Percentiles rank a stretch among this genome's conserved stretches.
Evolutionary conservation across 2,888 invertebrate genomes (phyloP).

Genomic region (Papilio gigon): DNA sequence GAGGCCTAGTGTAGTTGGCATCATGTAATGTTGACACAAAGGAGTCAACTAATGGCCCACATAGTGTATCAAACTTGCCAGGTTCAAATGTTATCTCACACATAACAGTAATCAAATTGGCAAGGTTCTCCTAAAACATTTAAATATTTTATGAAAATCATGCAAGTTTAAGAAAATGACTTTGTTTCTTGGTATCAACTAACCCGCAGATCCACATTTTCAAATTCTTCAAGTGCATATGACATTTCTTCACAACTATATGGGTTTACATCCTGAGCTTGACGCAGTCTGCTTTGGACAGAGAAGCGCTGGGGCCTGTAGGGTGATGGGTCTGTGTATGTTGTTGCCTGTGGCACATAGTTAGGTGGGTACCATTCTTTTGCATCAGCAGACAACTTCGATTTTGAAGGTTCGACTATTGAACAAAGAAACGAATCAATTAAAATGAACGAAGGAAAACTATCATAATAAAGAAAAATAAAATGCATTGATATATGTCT

Average conservation of each 20-base stretch:
- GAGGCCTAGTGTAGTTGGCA: constrained; percentile 82
- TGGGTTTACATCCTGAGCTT: constrained; percentile 73
- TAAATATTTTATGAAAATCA: constrained; percentile 30
- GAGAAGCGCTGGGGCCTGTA: constrained; percentile 71
- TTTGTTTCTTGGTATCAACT: constrained; percentile 26
- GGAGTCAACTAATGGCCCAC: constrained; percentile 86
- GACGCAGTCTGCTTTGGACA: constrained; percentile 75
- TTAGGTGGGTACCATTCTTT: constrained; percentile 84
- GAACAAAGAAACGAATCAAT: constrained; percentile 42
- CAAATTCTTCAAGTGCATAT: constrained; percentile 72
- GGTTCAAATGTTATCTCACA: constrained; percentile 89
- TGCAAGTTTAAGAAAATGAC: constrained; percentile 23
- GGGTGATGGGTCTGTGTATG: constrained; percentile 63
- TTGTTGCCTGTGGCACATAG: constrained; percentile 67
- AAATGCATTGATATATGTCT: background rate
- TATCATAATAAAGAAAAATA: background rate
- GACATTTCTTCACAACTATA: constrained; percentile 75
- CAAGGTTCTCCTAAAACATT: constrained; percentile 73
- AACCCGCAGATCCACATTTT: constrained; percentile 73
- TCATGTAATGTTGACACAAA: constrained; percentile 86
- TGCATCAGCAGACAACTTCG: constrained; percentile 81
- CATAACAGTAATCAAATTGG: constrained; percentile 86
- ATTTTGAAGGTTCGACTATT: constrained; percentile 69
- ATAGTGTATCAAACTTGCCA: constrained; percentile 88
- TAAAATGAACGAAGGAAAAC: background rate